These are phyloP conservation scores for Chaetops frenatus DNA, from an alignment of 2,113 vertebrate genomes.

Conservation along the genomic window DNA sequence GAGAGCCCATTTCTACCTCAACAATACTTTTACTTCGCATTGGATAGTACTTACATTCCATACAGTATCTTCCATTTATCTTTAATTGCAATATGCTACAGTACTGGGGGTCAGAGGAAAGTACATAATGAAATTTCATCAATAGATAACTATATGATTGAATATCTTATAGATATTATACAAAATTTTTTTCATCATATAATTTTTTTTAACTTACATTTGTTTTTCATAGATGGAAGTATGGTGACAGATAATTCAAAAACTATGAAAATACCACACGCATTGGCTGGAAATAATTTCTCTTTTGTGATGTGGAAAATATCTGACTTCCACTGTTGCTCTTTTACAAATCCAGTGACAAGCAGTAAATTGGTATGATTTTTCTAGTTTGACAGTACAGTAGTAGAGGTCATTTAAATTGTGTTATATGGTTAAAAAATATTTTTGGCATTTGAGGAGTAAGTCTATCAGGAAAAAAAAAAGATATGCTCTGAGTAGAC, in stretches of 20 bases:
- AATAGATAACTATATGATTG: background rate
- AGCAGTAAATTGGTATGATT: background rate
- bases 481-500: background rate
- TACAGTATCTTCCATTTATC: background rate
- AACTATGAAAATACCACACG: background rate
- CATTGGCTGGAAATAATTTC: background rate
- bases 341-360: background rate
- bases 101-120: background rate
- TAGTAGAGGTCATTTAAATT: background rate
- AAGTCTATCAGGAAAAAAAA: background rate
- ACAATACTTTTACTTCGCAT: background rate
- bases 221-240: background rate
- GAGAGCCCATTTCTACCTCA: background rate
- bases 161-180: background rate
- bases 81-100: background rate
- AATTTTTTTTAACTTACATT: background rate
- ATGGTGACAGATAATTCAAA: background rate
- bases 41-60: accelerated
- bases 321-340: background rate
- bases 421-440: background rate
- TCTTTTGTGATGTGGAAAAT: background rate
- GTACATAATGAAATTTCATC: background rate
- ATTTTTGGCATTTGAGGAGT: background rate
- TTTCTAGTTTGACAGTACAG: background rate
- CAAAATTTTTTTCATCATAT: background rate